Percentiles rank a stretch among this genome's conserved stretches.
Evolutionary conservation across 2,888 invertebrate species (phyloP).

Genomic region (Eupelmus urozonus): DNA sequence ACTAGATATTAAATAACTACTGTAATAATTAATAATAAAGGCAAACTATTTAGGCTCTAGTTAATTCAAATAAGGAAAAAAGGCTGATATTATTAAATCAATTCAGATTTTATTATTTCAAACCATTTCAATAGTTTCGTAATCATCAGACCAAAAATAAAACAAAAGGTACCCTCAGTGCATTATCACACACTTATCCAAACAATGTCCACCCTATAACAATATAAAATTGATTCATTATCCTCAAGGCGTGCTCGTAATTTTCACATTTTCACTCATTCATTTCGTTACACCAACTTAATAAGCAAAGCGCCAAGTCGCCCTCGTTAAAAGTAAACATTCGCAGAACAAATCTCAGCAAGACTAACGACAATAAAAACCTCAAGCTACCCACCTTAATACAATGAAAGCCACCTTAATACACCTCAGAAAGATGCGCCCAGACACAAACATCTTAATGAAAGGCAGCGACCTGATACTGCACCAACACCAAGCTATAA

Average conservation of each 20-base stretch:
- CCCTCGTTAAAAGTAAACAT: slow-evolving; percentile 29
- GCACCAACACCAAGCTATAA: slow-evolving; percentile 22
- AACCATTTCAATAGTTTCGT: neutral
- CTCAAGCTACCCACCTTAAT: slow-evolving; percentile 2
- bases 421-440: neutral
- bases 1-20: no score
- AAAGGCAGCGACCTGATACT: neutral
- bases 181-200: no score
- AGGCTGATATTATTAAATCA: no score
- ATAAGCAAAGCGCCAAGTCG: slow-evolving; percentile 33
- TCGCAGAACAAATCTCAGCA: neutral
- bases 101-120: no score
- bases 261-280: neutral
- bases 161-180: neutral
- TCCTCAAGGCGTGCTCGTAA: slow-evolving; percentile 3
- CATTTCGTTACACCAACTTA: slow-evolving; percentile 29
- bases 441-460: neutral
- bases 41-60: no score
- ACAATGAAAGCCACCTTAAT: neutral
- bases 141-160: neutral
- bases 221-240: no score
- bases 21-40: no score
- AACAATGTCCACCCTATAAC: no score
- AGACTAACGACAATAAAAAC: slow-evolving; percentile 43
- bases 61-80: no score